Evolutionary conservation across 2,797 vertebrate genomes (phyloP).

Genomic region (Numenius phaeopus): DNA sequence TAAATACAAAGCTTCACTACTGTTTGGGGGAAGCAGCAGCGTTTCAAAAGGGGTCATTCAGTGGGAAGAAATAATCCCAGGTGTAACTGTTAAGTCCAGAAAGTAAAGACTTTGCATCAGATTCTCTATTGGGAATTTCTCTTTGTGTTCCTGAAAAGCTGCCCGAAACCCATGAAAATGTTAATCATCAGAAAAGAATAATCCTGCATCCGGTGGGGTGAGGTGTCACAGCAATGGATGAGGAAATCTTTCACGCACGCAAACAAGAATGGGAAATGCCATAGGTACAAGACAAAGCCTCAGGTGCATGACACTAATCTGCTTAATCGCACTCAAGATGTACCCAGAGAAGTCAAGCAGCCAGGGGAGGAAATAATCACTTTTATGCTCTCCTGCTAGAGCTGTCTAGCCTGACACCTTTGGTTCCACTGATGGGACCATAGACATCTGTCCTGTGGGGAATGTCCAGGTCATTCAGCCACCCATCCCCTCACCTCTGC

Average conservation of each 20-base stretch:
- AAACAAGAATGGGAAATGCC: background rate
- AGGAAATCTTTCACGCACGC: fast-evolving
- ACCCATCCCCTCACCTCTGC: background rate
- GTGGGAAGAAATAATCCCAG: background rate
- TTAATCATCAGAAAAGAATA: background rate
- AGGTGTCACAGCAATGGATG: background rate
- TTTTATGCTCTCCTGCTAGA: background rate
- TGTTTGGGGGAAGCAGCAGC: background rate
- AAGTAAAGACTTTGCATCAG: background rate
- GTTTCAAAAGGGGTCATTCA: background rate
- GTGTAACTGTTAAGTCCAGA: background rate
- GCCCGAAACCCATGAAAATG: background rate
- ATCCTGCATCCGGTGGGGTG: background rate
- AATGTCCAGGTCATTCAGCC: background rate
- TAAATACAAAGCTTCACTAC: background rate
- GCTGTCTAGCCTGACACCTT: background rate
- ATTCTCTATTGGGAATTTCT: background rate
- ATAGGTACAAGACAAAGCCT: conserved; percentile 26
- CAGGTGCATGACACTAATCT: conserved; percentile 30
- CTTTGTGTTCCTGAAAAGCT: conserved; percentile 5
- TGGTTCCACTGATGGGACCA: background rate
- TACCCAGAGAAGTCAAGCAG: conserved; percentile 18
- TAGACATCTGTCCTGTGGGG: no score
- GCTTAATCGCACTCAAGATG: background rate
- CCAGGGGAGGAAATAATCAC: background rate